Evolutionary conservation across 2,797 vertebrate species (phyloP), one percentile per base, ranked within the genome.

Genomic region (Lepilemur ruficaudatus): DNA sequence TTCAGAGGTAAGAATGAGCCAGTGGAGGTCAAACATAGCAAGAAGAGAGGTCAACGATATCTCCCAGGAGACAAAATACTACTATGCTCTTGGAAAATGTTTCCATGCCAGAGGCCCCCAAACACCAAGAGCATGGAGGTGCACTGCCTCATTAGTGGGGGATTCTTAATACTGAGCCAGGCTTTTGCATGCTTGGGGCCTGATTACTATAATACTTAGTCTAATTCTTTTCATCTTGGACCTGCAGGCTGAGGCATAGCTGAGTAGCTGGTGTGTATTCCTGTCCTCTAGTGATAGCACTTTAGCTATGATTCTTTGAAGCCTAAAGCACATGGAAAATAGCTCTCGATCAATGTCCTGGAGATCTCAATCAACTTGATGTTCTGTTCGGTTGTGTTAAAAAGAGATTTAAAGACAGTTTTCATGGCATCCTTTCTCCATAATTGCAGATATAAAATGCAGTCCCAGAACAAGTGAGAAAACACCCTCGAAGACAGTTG

Each of bases 271-370:
- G 59, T 88, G 20, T 88, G 11, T 67, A 73, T 95, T 93, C 86
- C 83, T 87, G 13, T 65, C 57, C 67, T 81, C 17, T 67, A 89
- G 73, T n/a, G 8, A 63, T 72, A 94, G 65, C 4, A 61, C 20
- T 93, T 93, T 43, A 89, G 52, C 61, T 52, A 25, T 93, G 88
- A 94, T 83, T 87, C 80, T 94, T 89, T 94, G 80, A 96, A 96
- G 80, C 20, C 59, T 87, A 41, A 84, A 96, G 80, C 78, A 81
- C n/a, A 76, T 84, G 65, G 72, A 57, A 84, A 65, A 38, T 41
- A 69, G 52, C 25, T 93, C 48, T 79, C 63, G 13, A 59, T 89
- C 67, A 48, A 13, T 90, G 48, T 69, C 57, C 55, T 63, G 41
- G 46, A 72, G 35, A 38, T 70, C 43, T 89, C 69, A 70, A 22